These are phyloP conservation scores for Xylocampa areola DNA, from an alignment of 2,888 invertebrate species.

Conservation along the genomic window DNA sequence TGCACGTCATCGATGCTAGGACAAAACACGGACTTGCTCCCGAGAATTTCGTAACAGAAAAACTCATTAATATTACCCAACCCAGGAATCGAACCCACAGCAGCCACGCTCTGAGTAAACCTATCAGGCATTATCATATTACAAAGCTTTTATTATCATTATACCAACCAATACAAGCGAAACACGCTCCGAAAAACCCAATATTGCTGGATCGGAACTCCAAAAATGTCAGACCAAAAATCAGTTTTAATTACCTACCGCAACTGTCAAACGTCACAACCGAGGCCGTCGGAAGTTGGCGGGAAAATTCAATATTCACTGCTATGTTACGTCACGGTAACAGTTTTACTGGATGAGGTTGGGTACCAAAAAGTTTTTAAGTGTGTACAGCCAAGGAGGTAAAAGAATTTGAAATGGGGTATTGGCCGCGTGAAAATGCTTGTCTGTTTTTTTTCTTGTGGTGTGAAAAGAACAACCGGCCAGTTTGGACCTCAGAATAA, in stretches of 20 bases:
- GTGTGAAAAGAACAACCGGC: too few species aligned
- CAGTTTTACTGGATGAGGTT: slow-evolving; percentile 41
- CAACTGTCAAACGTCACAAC: slow-evolving; percentile 65
- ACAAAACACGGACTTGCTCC: too few species aligned
- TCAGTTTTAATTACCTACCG: slow-evolving; percentile 69
- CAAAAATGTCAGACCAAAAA: slow-evolving; percentile 58
- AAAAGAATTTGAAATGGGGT: not conserved
- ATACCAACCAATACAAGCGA: not conserved
- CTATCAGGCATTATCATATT: not conserved
- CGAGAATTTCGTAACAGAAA: too few species aligned
- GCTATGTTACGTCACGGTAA: slow-evolving; percentile 23
- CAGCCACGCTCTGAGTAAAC: too few species aligned
- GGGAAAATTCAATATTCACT: slow-evolving; percentile 69
- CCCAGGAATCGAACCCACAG: too few species aligned
- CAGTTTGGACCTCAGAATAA: too few species aligned
- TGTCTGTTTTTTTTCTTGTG: too few species aligned
- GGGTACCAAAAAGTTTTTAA: not conserved
- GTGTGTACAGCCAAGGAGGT: not conserved
- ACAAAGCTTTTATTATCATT: slow-evolving; percentile 5
- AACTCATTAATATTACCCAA: too few species aligned
- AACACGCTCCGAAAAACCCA: slow-evolving; percentile 38
- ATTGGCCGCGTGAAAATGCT: too few species aligned
- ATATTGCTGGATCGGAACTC: slow-evolving; percentile 38
- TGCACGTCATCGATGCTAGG: too few species aligned
- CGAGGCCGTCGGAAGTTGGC: slow-evolving; percentile 56